Evolutionary conservation across 2,888 invertebrate genomes (phyloP).

Genomic region (Ormia ochracea): DNA sequence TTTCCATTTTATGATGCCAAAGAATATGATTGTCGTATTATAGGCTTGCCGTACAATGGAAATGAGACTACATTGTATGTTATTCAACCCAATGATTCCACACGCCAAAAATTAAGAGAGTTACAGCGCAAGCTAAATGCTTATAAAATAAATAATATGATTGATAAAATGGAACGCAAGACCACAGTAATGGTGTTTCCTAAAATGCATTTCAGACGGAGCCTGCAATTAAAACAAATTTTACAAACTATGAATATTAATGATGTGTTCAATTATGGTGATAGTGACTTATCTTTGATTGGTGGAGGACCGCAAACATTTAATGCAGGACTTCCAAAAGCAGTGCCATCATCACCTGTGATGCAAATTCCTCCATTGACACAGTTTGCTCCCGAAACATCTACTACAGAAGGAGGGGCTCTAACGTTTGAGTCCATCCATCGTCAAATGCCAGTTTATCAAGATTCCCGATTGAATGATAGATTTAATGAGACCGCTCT

Average conservation of each 20-base stretch:
- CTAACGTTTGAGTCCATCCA: slow-evolving; percentile 18
- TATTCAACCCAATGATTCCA: slow-evolving; percentile 80
- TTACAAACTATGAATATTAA: slow-evolving; percentile 80
- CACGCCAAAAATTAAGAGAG: slow-evolving; percentile 75
- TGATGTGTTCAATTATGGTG: slow-evolving; percentile 80
- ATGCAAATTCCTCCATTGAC: background rate
- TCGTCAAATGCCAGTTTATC: slow-evolving; percentile 7
- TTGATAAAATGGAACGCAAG: slow-evolving; percentile 72
- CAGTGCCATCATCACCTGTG: background rate
- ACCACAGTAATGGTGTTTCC: slow-evolving; percentile 81
- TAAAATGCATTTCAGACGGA: slow-evolving; percentile 83
- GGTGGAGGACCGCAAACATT: slow-evolving; percentile 68
- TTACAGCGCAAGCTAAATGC: slow-evolving; percentile 77
- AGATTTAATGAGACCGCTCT: slow-evolving; percentile 60
- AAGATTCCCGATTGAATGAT: slow-evolving; percentile 35
- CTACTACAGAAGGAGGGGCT: background rate
- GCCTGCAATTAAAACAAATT: slow-evolving; percentile 78
- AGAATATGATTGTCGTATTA: slow-evolving; percentile 78
- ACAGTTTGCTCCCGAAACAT: background rate
- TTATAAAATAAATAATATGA: slow-evolving; percentile 75
- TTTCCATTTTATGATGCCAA: slow-evolving; percentile 78
- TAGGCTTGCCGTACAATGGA: slow-evolving; percentile 83
- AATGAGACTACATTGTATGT: slow-evolving; percentile 81
- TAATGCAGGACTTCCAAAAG: background rate
- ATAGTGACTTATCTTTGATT: slow-evolving; percentile 84